A percentile compares a stretch with the other conserved stretches of the same genome.
Evolutionary conservation across 2,888 invertebrate genomes (phyloP).

Genomic region (Abrostola triplasia): DNA sequence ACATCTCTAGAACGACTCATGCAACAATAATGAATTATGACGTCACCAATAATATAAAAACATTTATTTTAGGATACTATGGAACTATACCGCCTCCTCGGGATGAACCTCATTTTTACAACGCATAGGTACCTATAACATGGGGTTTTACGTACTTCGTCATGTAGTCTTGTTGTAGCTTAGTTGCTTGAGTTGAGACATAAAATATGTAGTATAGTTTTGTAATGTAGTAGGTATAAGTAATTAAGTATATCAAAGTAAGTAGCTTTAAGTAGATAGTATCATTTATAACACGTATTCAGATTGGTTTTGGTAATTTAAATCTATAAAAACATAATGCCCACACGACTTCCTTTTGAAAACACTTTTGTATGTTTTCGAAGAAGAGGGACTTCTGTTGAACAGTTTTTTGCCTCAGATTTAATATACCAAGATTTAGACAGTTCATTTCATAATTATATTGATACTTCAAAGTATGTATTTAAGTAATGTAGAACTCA

Average conservation of each 20-base stretch:
- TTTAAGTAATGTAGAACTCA: constrained; percentile 9
- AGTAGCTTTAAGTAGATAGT: constrained; percentile 16
- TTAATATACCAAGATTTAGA: not conserved
- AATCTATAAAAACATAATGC: constrained; percentile 3
- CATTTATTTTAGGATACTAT: constrained; percentile 50
- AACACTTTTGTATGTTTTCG: no score
- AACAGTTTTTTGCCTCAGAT: not conserved
- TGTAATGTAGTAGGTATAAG: constrained; percentile 10
- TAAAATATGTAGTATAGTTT: not conserved
- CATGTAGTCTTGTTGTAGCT: constrained; percentile 17
- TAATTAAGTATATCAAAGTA: constrained; percentile 7
- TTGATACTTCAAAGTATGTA: not conserved
- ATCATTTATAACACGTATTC: not conserved
- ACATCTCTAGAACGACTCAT: not conserved
- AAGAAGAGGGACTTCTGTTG: no score
- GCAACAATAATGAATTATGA: not conserved
- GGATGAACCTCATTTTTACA: constrained; percentile 37
- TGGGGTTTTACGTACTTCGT: constrained; percentile 15
- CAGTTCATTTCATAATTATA: not conserved
- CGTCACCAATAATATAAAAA: constrained; percentile 16
- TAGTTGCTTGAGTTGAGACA: not conserved
- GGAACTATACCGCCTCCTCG: constrained; percentile 25
- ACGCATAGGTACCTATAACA: constrained; percentile 42
- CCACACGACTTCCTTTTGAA: no score
- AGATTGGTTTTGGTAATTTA: constrained; percentile 6